Conservation (phyloP, 2,113 vertebrate genomes). For the Poecile atricapillus region DNA sequence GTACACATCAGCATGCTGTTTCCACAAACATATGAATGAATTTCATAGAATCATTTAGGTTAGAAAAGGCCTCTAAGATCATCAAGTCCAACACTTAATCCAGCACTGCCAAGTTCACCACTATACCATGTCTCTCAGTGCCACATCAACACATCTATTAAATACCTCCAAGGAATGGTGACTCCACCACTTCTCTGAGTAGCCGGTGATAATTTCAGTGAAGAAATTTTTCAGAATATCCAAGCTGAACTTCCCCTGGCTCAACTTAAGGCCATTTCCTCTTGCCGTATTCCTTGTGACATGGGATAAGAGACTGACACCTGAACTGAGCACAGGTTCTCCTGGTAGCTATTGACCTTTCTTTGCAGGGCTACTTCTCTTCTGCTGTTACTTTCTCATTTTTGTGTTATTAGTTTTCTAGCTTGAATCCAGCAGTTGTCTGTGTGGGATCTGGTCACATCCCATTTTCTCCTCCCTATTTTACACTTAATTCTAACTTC, state of each 20-base stretch:
- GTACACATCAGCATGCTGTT: fast-evolving
- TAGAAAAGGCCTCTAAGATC: neutral
- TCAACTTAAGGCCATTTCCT: neutral
- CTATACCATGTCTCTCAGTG: neutral
- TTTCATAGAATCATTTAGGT: neutral
- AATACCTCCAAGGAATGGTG: neutral
- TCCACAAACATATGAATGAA: neutral
- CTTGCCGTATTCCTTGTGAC: neutral
- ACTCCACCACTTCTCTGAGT: neutral
- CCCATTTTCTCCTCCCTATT: neutral
- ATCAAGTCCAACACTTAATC: neutral
- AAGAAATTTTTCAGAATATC: neutral
- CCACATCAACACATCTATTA: neutral
- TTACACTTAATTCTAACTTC: neutral
- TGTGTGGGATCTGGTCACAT: neutral
- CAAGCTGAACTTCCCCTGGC: neutral
- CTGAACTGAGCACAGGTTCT: neutral
- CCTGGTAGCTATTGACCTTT: neutral
- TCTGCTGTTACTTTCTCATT: neutral
- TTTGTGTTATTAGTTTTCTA: neutral
- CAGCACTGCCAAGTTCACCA: neutral
- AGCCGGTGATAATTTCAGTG: neutral
- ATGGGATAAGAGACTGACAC: neutral
- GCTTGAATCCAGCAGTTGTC: neutral
- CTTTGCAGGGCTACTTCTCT: neutral